Base-by-base conservation (phyloP, 2,797 vertebrate genomes). In the Sebastes hubbsi region DNA sequence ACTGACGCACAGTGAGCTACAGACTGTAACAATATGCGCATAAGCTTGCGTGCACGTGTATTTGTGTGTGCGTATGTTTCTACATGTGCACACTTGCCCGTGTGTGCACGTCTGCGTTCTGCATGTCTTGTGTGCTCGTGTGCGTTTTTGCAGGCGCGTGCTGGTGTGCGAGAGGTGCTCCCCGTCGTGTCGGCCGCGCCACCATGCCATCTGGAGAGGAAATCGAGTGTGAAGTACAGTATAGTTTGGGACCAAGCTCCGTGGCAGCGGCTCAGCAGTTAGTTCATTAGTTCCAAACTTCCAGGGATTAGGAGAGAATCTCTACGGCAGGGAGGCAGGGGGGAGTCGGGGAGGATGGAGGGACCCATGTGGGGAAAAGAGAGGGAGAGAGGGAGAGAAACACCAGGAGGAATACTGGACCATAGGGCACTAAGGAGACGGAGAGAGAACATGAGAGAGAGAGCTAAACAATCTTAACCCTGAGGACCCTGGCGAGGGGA, bases 141-240 rank as follows among this genome's bases (percentile, higher is more conserved):
- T 83, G 89, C 74, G 34, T 42, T 42, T 81, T 82, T 60, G 89
- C 80, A 75, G 88, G 92, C 86, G 69, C 85, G 85, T 80, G 84
- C 89, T 84, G 84, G 91, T 86, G 91, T 81, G 88, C 95, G 93
- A 97, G 97, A 95, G 96, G 96, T 96, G 97, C 97, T 97, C 97
- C 97, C 97, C 96, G 95, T 92, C 92, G 96, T 94, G 96, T 72
- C 96, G 96, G 95, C 94, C 94, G 96, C 93, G 93, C 96, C 96
- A 96, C 97, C 96, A 95, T 93, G 96, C 98, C 98, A 99, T 99
- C 98, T 99, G 98, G 98, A 99, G 98, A 98, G 97, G 97, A 99
- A 99, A 99, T 99, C 97, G 97, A 98, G 98, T 99, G 98, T 99
- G 98, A 99, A 99, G 98, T 98, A 98, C 97, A 98, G 98, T 98